Base-by-base conservation (phyloP, 1,140 invertebrate genomes). In the Vollenhovia emeryi region DNA sequence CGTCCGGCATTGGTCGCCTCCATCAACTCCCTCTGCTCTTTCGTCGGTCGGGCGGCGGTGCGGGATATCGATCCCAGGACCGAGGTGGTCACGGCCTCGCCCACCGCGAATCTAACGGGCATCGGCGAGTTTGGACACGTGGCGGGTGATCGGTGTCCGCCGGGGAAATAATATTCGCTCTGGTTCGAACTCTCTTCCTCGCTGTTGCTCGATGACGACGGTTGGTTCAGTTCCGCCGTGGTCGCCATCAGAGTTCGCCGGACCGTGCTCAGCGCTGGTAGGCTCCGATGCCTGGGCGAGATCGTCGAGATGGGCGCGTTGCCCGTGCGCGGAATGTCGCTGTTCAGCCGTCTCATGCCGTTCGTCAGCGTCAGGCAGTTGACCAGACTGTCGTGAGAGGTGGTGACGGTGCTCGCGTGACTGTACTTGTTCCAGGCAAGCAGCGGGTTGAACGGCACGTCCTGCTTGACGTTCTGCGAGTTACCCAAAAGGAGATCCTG, bases 381-480 rank as follows among this genome's bases (percentile, higher is more conserved):
- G 1, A 87, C 71, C 11, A 91, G 80, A 30, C 87, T 91, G 4
- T 91, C 90, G 71, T 91, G 89, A n/a, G 55, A 55, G 0, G 76
- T 74, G n/a, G 27, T 79, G 6, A 45, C n/a, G 43, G 33, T 71
- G 9, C 62, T 75, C 45, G 75, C 50, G 27, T 68, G 66, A 13
- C 74, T 80, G n/a, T 45, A 76, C 5, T 71, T 83, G 43, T 74
- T 89, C 76, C 62, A 87, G 1, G 89, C 74, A 7, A 90, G 50
- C 18, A 91, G 85, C 1, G 97, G 97, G 92, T 97, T 96, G 93
- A 97, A 97, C 82, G 97, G 97, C 71, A 97, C 96, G 78, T 96
- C 96, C 87, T 97, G 96, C 93, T 97, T 97, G 0, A 97, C 96
- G 88, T 97, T 97, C 60, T 96, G 96, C 18, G 96, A 97, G 87